Evolutionary conservation across 2,888 invertebrate species (phyloP).

Genomic region (Oscheius sp.): DNA sequence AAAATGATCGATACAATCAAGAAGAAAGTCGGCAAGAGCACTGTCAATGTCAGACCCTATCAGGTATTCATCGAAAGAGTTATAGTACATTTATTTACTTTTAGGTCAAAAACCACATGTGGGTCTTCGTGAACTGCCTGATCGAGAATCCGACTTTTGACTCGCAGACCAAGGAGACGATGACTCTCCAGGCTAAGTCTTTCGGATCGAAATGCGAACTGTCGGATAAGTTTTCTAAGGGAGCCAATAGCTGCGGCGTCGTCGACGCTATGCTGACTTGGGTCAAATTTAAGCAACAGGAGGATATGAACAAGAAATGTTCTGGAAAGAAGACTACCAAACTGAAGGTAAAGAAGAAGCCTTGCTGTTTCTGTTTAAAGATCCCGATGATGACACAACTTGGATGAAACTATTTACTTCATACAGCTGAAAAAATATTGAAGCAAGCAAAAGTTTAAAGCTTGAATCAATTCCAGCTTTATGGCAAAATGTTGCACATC

Average conservation of each 20-base stretch:
- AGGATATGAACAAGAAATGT: constrained; percentile 82
- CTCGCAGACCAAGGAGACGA: constrained; percentile 98
- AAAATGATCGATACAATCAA: constrained; percentile 86
- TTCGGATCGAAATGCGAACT: constrained; percentile 94
- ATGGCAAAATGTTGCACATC: too few relatives aligned
- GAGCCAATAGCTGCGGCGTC: constrained; percentile 85
- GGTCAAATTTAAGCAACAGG: constrained; percentile 94
- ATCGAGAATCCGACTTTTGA: constrained; percentile 99
- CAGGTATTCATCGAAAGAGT: constrained; percentile 77
- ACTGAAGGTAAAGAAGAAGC: constrained; percentile 79
- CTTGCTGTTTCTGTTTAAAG: neutral
- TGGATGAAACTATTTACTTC: too few relatives aligned
- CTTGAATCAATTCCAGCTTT: too few relatives aligned
- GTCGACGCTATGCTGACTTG: constrained; percentile 91
- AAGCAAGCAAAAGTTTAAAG: too few relatives aligned
- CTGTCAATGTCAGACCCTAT: constrained; percentile 89
- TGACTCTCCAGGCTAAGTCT: constrained; percentile 90
- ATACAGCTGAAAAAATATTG: too few relatives aligned
- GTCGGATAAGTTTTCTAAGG: constrained; percentile 84
- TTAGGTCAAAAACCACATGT: constrained; percentile 90
- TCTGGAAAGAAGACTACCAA: constrained; percentile 87
- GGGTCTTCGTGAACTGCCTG: constrained; percentile 95
- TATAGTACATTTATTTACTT: constrained; percentile 26
- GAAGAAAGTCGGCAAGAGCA: constrained; percentile 91
- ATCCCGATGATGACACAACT: too few relatives aligned